These are phyloP conservation scores for Cyanoderma ruficeps DNA, from an alignment of 2,113 vertebrate species.

Conservation along the genomic window DNA sequence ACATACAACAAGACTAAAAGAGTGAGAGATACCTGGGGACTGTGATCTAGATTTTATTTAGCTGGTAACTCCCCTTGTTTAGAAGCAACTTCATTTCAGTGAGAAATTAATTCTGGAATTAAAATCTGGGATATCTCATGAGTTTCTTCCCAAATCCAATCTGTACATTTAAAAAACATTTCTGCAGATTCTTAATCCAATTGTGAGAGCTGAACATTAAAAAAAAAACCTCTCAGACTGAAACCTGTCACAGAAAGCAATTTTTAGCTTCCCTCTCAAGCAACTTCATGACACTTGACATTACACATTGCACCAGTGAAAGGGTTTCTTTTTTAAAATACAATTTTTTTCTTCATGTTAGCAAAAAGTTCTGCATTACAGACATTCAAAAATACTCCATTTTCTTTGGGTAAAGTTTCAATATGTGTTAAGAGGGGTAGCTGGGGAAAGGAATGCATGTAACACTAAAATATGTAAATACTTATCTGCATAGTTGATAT, in stretches of 20 bases:
- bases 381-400: constrained; percentile 70
- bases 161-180: background rate
- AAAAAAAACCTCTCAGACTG: background rate
- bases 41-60: background rate
- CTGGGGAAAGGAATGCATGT: constrained; percentile 25
- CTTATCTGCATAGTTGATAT: constrained; percentile 76
- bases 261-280: constrained; percentile 11
- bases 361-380: constrained; percentile 62
- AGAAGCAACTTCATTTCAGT: constrained; percentile 38
- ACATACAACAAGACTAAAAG: constrained; percentile 45
- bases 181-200: background rate
- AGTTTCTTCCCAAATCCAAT: background rate
- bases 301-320: background rate
- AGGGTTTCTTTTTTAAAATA: constrained; percentile 51
- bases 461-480: constrained; percentile 45
- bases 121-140: background rate
- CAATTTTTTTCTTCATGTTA: constrained; percentile 40
- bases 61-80: background rate
- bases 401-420: constrained; percentile 77
- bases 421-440: constrained; percentile 23
- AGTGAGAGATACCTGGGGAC: constrained; percentile 15
- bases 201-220: constrained; percentile 28
- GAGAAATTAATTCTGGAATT: background rate
- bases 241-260: constrained; percentile 5
- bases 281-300: constrained; percentile 24